Conservation (phyloP, 2,888 invertebrate genomes). For the Zygaena filipendulae region DNA sequence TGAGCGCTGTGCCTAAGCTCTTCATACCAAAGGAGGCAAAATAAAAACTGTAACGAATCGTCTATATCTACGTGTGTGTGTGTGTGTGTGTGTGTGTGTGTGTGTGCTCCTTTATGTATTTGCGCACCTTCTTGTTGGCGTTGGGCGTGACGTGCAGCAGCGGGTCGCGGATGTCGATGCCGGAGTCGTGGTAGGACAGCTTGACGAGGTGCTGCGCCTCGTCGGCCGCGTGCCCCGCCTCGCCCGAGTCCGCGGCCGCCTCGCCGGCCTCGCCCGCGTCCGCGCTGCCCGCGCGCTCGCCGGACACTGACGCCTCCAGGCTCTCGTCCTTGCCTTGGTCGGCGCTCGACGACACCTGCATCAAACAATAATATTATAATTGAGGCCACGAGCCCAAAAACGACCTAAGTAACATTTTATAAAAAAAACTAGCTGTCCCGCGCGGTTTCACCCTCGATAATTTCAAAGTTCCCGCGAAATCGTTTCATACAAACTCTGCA, state of each 20-base stretch:
- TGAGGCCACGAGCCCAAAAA: too few species aligned
- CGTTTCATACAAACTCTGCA: too few species aligned
- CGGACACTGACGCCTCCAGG: slow-evolving; percentile 31
- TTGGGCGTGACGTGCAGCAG: slow-evolving; percentile 73
- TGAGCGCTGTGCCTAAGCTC: too few species aligned
- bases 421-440: too few species aligned
- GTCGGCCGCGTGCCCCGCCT: slow-evolving; percentile 41
- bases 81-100: too few species aligned
- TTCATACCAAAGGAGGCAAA: too few species aligned
- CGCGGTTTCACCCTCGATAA: too few species aligned
- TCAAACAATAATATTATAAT: slow-evolving; percentile 4
- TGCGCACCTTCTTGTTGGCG: slow-evolving; percentile 76
- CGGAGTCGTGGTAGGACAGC: slow-evolving; percentile 89
- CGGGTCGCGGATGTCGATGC: slow-evolving; percentile 88
- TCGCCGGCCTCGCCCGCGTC: slow-evolving; percentile 47
- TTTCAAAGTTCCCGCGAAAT: too few species aligned
- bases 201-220: slow-evolving; percentile 73
- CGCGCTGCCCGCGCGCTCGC: slow-evolving; percentile 23
- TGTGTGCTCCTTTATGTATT: too few species aligned
- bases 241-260: slow-evolving; percentile 19
- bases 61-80: too few species aligned
- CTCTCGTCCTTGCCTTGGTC: slow-evolving; percentile 48
- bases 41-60: too few species aligned
- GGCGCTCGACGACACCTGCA: slow-evolving; percentile 48
- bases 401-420: too few species aligned